Conservation (phyloP, 1,140 invertebrate species). For the Pollicipes pollicipes region DNA sequence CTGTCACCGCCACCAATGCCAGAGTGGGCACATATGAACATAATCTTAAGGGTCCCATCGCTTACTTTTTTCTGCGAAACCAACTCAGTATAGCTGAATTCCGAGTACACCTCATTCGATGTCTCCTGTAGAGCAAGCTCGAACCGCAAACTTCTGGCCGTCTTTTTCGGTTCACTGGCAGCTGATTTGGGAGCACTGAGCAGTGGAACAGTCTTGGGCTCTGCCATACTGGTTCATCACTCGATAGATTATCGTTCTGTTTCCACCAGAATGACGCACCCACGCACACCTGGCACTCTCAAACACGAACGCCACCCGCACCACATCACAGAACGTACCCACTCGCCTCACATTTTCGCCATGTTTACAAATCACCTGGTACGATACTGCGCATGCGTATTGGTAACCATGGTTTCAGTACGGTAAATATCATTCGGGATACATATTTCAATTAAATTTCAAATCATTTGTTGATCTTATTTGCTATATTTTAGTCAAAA, state of each 20-base stretch:
- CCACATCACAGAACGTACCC: too few species aligned
- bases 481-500: too few species aligned
- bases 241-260: too few species aligned
- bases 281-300: too few species aligned
- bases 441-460: too few species aligned
- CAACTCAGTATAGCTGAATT: neutral
- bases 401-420: neutral
- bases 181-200: neutral
- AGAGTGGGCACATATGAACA: too few species aligned
- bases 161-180: neutral
- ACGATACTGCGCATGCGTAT: neutral
- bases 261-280: too few species aligned
- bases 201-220: neutral
- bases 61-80: neutral
- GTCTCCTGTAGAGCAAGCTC: neutral
- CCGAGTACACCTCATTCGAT: neutral
- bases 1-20: too few species aligned
- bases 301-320: too few species aligned
- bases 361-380: constrained; percentile 2
- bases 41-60: too few species aligned
- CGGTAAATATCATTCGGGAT: neutral
- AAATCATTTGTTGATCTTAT: too few species aligned
- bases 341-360: neutral
- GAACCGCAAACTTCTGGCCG: neutral
- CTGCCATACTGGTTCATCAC: neutral